These are phyloP conservation scores for Julus scandinavius DNA, from an alignment of 2,888 invertebrate species.

Conservation along the genomic window DNA sequence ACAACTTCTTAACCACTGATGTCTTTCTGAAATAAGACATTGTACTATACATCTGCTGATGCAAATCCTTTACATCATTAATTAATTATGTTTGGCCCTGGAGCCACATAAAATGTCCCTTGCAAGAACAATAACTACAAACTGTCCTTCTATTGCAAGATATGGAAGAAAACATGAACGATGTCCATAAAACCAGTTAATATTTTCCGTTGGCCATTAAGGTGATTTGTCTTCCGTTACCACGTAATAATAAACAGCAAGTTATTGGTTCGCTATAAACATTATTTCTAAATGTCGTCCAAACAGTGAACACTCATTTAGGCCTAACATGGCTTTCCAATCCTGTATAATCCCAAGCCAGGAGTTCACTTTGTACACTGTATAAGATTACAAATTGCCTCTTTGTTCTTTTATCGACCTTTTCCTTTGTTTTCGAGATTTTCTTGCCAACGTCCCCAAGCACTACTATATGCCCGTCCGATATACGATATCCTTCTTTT, in stretches of 20 bases:
- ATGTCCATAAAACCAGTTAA: neutral
- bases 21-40: neutral
- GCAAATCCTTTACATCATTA: neutral
- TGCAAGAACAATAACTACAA: neutral
- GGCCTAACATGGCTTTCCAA: neutral
- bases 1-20: neutral
- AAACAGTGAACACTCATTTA: neutral
- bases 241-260: neutral
- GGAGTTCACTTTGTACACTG: slow-evolving; percentile 39
- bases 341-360: neutral
- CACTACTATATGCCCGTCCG: neutral
- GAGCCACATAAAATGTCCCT: neutral
- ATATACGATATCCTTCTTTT: slow-evolving; percentile 33
- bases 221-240: slow-evolving; percentile 8
- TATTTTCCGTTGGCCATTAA: slow-evolving; percentile 3
- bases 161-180: neutral
- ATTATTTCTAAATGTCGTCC: neutral
- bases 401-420: slow-evolving; percentile 46
- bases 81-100: neutral
- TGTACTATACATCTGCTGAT: neutral
- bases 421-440: slow-evolving; percentile 17
- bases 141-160: neutral
- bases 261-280: neutral
- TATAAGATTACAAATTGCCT: slow-evolving; percentile 45
- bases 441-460: slow-evolving; percentile 9